These are phyloP conservation scores for Bombus fervidus DNA, from an alignment of 1,140 invertebrate species.

Conservation along the genomic window DNA sequence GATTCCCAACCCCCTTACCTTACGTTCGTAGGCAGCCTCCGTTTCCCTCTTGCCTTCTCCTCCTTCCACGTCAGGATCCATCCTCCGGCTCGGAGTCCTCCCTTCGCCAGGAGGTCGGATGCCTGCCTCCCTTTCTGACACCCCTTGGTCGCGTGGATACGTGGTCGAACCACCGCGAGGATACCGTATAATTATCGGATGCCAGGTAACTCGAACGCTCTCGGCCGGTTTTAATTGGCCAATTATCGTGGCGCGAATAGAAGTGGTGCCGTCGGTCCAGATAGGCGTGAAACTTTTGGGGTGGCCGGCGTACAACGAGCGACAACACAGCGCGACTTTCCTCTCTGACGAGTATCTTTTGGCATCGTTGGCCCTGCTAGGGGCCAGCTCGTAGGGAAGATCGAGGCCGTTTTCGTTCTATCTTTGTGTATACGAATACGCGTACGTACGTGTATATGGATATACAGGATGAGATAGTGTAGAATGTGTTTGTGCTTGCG, in stretches of 20 bases:
- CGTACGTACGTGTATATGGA: neutral
- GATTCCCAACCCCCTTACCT: conserved; percentile 71
- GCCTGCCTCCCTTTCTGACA: conserved; percentile 28
- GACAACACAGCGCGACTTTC: conserved; percentile 70
- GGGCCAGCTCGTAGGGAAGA: conserved; percentile 45
- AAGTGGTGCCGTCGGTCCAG: conserved; percentile 75
- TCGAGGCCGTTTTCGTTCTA: conserved; percentile 2
- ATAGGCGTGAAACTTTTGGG: conserved; percentile 81
- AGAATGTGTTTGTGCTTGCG: too few relatives aligned
- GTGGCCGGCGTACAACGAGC: conserved; percentile 75
- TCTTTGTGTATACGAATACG: neutral
- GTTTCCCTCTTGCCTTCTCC: conserved; percentile 55
- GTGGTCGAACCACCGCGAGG: conserved; percentile 76
- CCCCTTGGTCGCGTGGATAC: conserved; percentile 78
- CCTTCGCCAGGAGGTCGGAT: conserved; percentile 8
- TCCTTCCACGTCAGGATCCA: conserved; percentile 16
- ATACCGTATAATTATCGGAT: conserved; percentile 82
- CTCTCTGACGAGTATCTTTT: conserved; percentile 74
- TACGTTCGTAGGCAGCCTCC: conserved; percentile 26
- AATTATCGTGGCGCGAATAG: conserved; percentile 81
- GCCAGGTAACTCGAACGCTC: conserved; percentile 80
- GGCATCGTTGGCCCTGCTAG: conserved; percentile 41
- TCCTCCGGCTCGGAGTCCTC: conserved; percentile 15
- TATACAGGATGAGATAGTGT: neutral
- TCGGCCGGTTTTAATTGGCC: conserved; percentile 82